phyloP scores from a whole-genome alignment of 2,797 vertebrate species.

The Gallirallus australis region DNA sequence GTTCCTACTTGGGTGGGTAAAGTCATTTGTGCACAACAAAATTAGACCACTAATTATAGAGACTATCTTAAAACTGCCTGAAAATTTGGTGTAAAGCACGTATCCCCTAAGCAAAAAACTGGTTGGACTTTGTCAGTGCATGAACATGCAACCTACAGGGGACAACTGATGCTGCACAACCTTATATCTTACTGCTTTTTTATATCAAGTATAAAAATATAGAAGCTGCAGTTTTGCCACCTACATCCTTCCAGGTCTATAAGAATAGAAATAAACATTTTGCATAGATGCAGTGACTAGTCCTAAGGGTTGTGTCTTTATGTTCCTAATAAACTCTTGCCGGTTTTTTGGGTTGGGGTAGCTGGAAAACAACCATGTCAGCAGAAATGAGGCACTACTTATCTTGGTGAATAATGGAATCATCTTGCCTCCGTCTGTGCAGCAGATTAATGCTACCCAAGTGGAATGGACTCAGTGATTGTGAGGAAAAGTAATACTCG shows the following conservation, averaged over 20 bases:
- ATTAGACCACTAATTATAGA: constrained; percentile 68
- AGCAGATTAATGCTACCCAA: constrained; percentile 62
- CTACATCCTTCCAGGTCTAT: neutral
- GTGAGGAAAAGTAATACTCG: constrained; percentile 48
- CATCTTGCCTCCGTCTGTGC: constrained; percentile 15
- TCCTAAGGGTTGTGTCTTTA: neutral
- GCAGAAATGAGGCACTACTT: constrained; percentile 62
- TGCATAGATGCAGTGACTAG: neutral
- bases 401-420: constrained; percentile 62
- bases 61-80: constrained; percentile 34
- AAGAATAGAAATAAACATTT: neutral
- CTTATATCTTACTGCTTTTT: neutral
- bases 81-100: constrained; percentile 28
- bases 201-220: neutral
- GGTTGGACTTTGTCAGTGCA: neutral
- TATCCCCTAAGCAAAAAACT: neutral
- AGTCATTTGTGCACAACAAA: constrained; percentile 4
- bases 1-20: constrained; percentile 48
- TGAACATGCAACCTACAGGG: neutral
- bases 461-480: constrained; percentile 28
- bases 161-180: neutral
- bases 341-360: constrained; percentile 22
- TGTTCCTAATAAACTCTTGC: constrained; percentile 11
- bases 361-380: constrained; percentile 55
- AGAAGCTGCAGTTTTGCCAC: neutral